Evolutionary conservation across 2,797 vertebrate genomes (phyloP).

Genomic region (Tokudaia tokunoshimensis): DNA sequence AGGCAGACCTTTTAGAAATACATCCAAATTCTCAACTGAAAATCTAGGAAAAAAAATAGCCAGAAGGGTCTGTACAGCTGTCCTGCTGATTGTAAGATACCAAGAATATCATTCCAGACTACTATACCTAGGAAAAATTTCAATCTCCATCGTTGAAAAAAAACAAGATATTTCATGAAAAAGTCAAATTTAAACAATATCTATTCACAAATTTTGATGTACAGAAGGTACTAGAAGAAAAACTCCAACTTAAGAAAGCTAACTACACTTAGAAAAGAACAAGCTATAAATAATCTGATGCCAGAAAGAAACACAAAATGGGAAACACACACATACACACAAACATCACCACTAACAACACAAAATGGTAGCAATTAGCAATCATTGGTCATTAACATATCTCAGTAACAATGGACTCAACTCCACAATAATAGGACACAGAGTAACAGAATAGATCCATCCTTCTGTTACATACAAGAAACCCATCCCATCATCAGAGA

Average conservation of each 20-base stretch:
- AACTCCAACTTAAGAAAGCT: no score
- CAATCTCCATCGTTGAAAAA: not conserved
- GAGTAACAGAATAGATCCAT: no score
- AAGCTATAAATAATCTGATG: not conserved
- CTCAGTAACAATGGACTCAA: no score
- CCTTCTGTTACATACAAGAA: no score
- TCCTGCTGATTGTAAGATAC: not conserved
- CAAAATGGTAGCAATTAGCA: no score
- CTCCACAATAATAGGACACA: no score
- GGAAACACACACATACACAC: not conserved
- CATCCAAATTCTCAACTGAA: not conserved
- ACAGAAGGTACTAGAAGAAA: no score
- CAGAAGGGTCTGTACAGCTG: not conserved
- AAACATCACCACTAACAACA: no score
- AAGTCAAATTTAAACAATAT: not conserved
- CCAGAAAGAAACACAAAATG: not conserved
- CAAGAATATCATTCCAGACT: not conserved
- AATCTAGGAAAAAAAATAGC: not conserved
- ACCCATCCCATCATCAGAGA: no score
- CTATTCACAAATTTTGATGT: no score
- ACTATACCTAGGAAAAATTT: not conserved
- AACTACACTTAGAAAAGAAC: no score
- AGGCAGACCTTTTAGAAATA: not conserved
- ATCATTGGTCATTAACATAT: no score
- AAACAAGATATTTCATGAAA: not conserved